A percentile compares a stretch with the other conserved stretches of the same genome.
Conservation (phyloP, 2,797 vertebrate species). For the Danio jaintianensis region DNA sequence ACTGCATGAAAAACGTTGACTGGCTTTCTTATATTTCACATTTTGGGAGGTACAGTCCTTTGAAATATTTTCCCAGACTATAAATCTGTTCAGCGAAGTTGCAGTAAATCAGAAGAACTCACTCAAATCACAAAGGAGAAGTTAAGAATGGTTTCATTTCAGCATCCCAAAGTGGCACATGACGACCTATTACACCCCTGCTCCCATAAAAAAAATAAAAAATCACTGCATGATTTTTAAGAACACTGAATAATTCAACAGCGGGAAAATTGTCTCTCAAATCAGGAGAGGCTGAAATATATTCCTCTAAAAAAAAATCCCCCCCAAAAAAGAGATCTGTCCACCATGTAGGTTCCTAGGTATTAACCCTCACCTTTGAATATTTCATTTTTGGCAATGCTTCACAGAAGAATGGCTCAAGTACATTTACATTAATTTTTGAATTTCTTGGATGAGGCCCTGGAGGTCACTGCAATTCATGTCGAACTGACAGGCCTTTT, state of each 20-base stretch:
- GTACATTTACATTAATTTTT: constrained; percentile 73
- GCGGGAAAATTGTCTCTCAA: constrained; percentile 57
- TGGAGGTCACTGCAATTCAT: constrained; percentile 67
- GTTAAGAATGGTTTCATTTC: constrained; percentile 7
- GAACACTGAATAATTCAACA: constrained; percentile 70
- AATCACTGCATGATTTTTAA: constrained; percentile 57
- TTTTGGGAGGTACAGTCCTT: background rate
- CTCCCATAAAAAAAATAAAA: constrained; percentile 53
- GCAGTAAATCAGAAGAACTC: background rate
- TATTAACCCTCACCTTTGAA: constrained; percentile 68
- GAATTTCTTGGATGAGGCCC: constrained; percentile 65
- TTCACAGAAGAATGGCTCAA: constrained; percentile 64
- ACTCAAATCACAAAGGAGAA: constrained; percentile 4
- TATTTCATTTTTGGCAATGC: constrained; percentile 67
- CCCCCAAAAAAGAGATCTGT: constrained; percentile 48
- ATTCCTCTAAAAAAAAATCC: constrained; percentile 46
- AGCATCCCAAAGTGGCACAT: constrained; percentile 48
- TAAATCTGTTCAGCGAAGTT: background rate
- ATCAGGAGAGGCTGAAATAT: constrained; percentile 64
- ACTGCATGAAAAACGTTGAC: background rate
- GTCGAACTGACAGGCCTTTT: constrained; percentile 75
- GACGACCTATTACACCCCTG: constrained; percentile 52
- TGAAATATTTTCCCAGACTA: background rate
- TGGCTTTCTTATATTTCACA: background rate
- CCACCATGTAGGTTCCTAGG: constrained; percentile 59